A percentile compares a stretch with the other conserved stretches of the same genome.
These are phyloP conservation scores for Meleagris gallopavo DNA, from an alignment of 2,113 vertebrate species.

Conservation along the genomic window DNA sequence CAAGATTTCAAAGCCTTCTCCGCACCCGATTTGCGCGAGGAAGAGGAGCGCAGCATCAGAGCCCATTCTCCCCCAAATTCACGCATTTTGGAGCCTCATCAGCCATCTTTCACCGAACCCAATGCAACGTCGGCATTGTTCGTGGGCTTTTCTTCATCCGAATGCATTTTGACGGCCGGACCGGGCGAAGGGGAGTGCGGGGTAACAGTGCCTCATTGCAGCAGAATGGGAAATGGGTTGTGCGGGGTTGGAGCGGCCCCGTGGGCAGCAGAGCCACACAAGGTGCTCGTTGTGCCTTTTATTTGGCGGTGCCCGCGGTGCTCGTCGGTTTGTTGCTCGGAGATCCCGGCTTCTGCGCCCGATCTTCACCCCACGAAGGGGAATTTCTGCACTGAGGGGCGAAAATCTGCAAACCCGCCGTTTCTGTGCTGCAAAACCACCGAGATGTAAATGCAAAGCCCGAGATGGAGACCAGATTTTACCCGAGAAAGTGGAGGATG, in stretches of 20 bases:
- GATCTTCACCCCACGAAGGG: too few relatives aligned
- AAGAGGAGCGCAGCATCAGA: neutral
- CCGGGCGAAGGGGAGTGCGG: neutral
- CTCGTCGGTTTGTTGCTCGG: too few relatives aligned
- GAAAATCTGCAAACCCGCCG: neutral
- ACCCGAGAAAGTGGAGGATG: neutral
- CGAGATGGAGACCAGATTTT: neutral
- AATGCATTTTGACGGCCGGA: neutral
- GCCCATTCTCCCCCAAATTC: neutral
- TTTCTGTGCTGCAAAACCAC: neutral
- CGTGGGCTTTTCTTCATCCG: fast-evolving
- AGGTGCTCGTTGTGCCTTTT: neutral
- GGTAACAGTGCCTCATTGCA: neutral
- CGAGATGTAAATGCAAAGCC: neutral
- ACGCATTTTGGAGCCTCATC: too few relatives aligned
- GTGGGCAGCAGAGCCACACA: fast-evolving
- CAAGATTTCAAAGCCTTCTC: neutral
- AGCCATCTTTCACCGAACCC: neutral
- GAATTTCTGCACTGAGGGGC: fast-evolving
- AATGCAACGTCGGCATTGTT: neutral
- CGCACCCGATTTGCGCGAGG: neutral
- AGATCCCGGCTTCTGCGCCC: too few relatives aligned
- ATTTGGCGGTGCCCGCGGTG: neutral
- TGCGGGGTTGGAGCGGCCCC: neutral
- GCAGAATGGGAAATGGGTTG: too few relatives aligned